Percentiles rank a stretch among this genome's conserved stretches.
These are phyloP conservation scores for Trisateles emortualis DNA, from an alignment of 2,888 invertebrate species.

Conservation along the genomic window DNA sequence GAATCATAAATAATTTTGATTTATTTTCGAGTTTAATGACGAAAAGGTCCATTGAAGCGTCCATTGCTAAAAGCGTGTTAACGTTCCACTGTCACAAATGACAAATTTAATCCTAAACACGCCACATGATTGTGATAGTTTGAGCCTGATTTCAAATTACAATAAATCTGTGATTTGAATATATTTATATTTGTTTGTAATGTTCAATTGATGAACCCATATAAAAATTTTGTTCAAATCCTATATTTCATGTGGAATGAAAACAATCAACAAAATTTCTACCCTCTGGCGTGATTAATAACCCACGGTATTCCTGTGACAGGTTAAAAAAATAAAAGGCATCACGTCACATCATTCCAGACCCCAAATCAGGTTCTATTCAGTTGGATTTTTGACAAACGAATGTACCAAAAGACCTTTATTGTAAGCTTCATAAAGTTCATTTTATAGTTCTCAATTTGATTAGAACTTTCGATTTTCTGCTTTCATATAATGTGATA, in stretches of 20 bases:
- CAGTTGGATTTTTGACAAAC: constrained; percentile 63
- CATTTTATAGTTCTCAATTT: constrained; percentile 53
- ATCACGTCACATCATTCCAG: constrained; percentile 71
- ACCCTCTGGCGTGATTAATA: constrained; percentile 68
- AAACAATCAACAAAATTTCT: constrained; percentile 34
- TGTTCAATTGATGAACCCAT: background rate
- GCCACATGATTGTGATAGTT: constrained; percentile 4
- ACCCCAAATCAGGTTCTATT: constrained; percentile 75
- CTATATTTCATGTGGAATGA: constrained; percentile 23
- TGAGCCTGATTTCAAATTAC: too few relatives aligned
- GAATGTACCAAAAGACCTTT: constrained; percentile 60
- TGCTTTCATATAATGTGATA: constrained; percentile 53
- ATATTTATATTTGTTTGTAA: too few relatives aligned
- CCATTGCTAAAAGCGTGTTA: background rate
- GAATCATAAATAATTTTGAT: too few relatives aligned
- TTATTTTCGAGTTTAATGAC: too few relatives aligned
- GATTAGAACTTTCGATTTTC: constrained; percentile 38
- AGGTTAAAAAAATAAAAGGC: constrained; percentile 66
- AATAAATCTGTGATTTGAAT: too few relatives aligned
- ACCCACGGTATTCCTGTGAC: constrained; percentile 60
- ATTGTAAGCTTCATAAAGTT: constrained; percentile 62
- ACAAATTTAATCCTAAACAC: background rate
- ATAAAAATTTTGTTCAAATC: constrained; percentile 12
- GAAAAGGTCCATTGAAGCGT: background rate
- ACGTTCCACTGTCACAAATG: background rate